Evolutionary conservation across 2,888 invertebrate species (phyloP).

Genomic region (Drosophila mulleri): DNA sequence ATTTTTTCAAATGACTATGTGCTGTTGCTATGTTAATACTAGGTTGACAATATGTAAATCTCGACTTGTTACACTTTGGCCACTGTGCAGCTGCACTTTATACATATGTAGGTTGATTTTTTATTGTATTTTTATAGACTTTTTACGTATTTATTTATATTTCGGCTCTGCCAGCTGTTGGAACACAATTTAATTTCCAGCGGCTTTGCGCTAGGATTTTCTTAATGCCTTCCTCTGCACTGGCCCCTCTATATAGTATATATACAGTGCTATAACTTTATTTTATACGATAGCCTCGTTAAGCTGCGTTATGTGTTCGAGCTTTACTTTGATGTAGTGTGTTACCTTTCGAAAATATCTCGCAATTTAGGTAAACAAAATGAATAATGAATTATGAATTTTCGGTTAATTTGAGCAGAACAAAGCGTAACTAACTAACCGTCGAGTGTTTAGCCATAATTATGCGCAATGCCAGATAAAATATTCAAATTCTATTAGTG

Average conservation of each 20-base stretch:
- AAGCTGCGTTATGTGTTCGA: slow-evolving; percentile 48
- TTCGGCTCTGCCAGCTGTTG: slow-evolving; percentile 49
- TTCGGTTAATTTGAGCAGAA: slow-evolving; percentile 15
- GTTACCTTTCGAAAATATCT: slow-evolving; percentile 5
- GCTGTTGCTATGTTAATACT: no score
- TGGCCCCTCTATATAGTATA: background rate
- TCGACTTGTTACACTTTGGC: background rate
- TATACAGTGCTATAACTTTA: slow-evolving; percentile 9
- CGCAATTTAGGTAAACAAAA: slow-evolving; percentile 15
- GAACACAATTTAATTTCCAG: slow-evolving; percentile 59
- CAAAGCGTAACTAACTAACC: slow-evolving; percentile 27
- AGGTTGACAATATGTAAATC: no score
- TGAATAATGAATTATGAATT: slow-evolving; percentile 34
- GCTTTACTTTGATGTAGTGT: slow-evolving; percentile 38
- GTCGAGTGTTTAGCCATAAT: slow-evolving; percentile 37
- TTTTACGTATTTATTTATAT: slow-evolving; percentile 57
- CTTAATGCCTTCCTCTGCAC: slow-evolving; percentile 39
- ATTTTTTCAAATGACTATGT: no score
- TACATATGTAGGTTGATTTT: slow-evolving; percentile 20
- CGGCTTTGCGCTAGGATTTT: slow-evolving; percentile 60
- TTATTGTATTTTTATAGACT: slow-evolving; percentile 38
- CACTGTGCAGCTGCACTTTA: slow-evolving; percentile 46
- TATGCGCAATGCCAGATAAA: slow-evolving; percentile 47
- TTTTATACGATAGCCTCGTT: slow-evolving; percentile 23
- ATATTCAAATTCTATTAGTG: slow-evolving; percentile 60